Percentiles rank a stretch among this genome's conserved stretches.
Evolutionary conservation across 2,113 vertebrate genomes (phyloP).

Genomic region (Acanthisitta chloris): DNA sequence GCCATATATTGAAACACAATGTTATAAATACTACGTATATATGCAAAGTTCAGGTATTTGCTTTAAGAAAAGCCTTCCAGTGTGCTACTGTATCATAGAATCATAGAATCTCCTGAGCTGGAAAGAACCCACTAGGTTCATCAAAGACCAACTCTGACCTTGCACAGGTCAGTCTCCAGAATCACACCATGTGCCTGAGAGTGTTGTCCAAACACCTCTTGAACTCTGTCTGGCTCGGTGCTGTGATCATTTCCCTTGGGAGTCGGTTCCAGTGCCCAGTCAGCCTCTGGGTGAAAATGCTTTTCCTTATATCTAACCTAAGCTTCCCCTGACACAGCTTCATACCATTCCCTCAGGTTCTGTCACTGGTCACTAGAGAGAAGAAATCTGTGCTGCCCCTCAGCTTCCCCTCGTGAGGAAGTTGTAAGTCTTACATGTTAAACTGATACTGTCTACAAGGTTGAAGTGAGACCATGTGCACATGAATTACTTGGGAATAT

Average conservation of each 20-base stretch:
- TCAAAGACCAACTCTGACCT: neutral
- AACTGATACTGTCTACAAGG: neutral
- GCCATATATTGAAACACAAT: neutral
- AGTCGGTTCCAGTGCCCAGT: accelerated
- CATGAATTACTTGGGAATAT: neutral
- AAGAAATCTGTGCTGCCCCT: neutral
- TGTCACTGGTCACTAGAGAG: neutral
- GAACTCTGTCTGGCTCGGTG: neutral
- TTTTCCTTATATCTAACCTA: neutral
- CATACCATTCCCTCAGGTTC: neutral
- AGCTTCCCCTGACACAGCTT: neutral
- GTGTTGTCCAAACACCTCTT: neutral
- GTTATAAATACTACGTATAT: neutral
- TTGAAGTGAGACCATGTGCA: neutral
- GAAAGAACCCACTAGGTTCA: neutral
- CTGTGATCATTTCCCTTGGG: neutral
- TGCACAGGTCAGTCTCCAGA: neutral
- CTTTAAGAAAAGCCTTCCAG: neutral
- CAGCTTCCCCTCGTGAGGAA: neutral
- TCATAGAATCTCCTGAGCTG: neutral
- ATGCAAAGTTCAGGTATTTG: neutral
- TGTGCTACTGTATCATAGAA: neutral
- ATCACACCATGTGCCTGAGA: accelerated
- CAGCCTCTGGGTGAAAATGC: accelerated
- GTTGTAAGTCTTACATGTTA: neutral